Evolutionary conservation across 1,140 invertebrate species (phyloP), one percentile per base, ranked within the genome.

Genomic region (Anastatus disparis): DNA sequence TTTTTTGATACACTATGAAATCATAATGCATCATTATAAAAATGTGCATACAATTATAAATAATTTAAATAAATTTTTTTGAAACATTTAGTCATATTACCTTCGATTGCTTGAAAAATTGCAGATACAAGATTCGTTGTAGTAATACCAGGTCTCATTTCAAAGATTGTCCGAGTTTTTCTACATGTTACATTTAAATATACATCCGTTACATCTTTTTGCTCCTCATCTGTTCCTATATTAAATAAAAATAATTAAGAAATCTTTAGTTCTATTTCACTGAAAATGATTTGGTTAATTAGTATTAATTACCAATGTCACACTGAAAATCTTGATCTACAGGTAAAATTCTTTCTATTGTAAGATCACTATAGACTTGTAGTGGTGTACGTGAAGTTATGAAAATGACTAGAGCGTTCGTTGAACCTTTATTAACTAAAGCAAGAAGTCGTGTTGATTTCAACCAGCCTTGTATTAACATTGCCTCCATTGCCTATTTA

Each of bases 301-400:
- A 35, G n/a, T 44, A 67, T 44, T 71, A 74, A 79, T 79, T 84
- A 91, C 89, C 90, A 79, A 92, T 91, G 87, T 92, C 90, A 87
- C 90, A 94, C 79, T 90, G 90, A 83, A 94, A 93, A 75, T 89
- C 89, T 73, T 88, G 87, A 84, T 93, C 90, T 56, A 94, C 89
- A n/a, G 93, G 92, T 74, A 94, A 85, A 46, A 92, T 88, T 78
- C 88, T 89, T 83, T 93, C 92, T 77, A 93, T 88, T 9, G 89
- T 89, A 71, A 94, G 82, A 83, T 93, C 92, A 22, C 89, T 89
- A 68, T 91, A 89, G 26, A 88, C 88, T 81, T 87, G 87, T 12
- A 91, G 91, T 74, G 89, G 89, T 74, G 80, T 86, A 75, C 86
- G 86, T 12, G 88, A 86, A 27, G 87, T 86, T 44, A 87, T 84